These are phyloP conservation scores for Syrphus vitripennis DNA, from an alignment of 2,888 invertebrate species.

Conservation along the genomic window DNA sequence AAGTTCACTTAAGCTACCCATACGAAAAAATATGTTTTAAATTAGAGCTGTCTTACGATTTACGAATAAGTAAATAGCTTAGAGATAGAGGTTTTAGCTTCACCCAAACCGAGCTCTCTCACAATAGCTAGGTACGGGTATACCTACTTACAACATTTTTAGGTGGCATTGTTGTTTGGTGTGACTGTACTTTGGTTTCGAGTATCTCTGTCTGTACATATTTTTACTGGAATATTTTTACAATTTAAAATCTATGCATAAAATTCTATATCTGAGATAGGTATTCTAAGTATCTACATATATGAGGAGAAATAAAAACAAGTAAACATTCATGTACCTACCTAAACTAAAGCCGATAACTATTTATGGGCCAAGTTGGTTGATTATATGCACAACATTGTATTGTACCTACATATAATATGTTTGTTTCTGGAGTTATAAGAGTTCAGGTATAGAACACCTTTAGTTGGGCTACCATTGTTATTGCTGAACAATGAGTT, in stretches of 20 bases:
- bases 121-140: neutral
- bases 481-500: conserved; percentile 62
- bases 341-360: conserved; percentile 28
- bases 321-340: conserved; percentile 50
- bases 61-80: conserved; percentile 19
- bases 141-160: conserved; percentile 30
- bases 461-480: conserved; percentile 57
- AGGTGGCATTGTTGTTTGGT: conserved; percentile 46
- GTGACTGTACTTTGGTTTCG: conserved; percentile 52
- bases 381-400: conserved; percentile 49
- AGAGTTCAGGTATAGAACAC: conserved; percentile 57
- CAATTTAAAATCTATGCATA: conserved; percentile 64
- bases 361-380: conserved; percentile 45
- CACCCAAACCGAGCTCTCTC: conserved; percentile 4
- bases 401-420: too few species aligned
- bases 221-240: conserved; percentile 37
- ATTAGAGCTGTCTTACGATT: conserved; percentile 48
- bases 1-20: conserved; percentile 46
- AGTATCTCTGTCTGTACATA: neutral
- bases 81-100: neutral
- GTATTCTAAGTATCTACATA: conserved; percentile 50
- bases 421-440: conserved; percentile 31
- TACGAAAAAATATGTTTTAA: conserved; percentile 35
- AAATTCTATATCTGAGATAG: conserved; percentile 53
- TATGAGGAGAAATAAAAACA: conserved; percentile 28